Conservation (phyloP, 2,797 vertebrate species). For the Nyctibius grandis region DNA sequence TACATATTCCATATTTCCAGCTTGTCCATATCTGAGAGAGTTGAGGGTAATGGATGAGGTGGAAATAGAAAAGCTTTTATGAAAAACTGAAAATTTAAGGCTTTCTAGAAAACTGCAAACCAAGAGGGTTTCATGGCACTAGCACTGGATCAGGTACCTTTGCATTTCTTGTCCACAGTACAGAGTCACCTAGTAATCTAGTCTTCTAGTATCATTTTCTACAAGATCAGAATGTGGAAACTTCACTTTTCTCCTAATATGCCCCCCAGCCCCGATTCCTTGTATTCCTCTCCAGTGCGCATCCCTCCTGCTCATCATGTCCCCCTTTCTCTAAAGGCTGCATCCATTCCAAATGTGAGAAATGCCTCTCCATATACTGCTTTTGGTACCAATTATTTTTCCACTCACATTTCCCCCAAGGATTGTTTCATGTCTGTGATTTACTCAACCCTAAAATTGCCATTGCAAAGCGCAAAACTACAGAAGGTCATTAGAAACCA, state of each 20-base stretch:
- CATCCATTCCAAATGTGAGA: background rate
- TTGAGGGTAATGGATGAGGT: background rate
- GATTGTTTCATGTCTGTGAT: background rate
- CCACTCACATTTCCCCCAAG: background rate
- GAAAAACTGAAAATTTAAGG: background rate
- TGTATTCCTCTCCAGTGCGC: background rate
- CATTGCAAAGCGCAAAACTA: background rate
- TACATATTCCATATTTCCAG: background rate
- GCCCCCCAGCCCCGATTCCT: accelerated
- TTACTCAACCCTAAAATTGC: background rate
- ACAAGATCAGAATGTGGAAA: background rate
- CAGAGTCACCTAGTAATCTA: background rate
- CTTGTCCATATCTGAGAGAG: background rate
- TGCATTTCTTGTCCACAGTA: background rate
- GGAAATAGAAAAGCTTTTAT: background rate
- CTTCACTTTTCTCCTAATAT: background rate
- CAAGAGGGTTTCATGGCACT: background rate
- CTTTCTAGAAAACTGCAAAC: background rate
- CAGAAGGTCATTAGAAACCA: background rate
- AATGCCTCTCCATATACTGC: background rate
- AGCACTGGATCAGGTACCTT: background rate
- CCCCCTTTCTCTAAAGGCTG: background rate
- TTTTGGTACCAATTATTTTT: background rate
- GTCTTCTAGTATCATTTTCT: background rate
- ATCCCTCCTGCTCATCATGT: background rate